Evolutionary conservation across 2,797 vertebrate species (phyloP), one percentile per base, ranked within the genome.

Genomic region (Liparis tanakae): DNA sequence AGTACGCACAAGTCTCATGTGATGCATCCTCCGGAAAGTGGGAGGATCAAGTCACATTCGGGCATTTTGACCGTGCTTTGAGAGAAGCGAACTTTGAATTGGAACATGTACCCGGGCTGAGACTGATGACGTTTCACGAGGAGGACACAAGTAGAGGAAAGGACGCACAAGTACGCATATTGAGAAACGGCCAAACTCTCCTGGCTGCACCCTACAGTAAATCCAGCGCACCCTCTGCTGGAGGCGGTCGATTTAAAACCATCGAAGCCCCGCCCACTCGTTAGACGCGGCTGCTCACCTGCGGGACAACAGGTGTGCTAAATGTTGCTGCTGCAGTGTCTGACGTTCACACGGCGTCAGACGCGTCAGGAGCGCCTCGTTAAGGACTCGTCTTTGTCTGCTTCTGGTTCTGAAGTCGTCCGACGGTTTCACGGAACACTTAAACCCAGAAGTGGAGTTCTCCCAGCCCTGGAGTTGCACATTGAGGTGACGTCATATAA

Each of bases 181-280:
- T n/a, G n/a, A n/a, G n/a, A n/a, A n/a, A n/a, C n/a, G n/a, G n/a
- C n/a, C n/a, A 33, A 57, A 22, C 15, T 25, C 43, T 25, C n/a
- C 33, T 5, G 1, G 4, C 44, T 66, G 56, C 18, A 55, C 6
- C 13, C 0, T 25, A 7, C 9, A 0, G 1, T n/a, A 18, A 1
- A 76, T 59, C 18, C 7, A 79, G 20, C 10, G 34, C 62, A 56
- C 59, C 64, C 22, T 68, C 61, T 14, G 18, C 54, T 20, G 62
- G 22, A 13, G 55, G 70, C 41, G 56, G 41, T 20, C 25, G 25
- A 2, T 65, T 58, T 58, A 12, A 76, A 55, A 18, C 13, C 0
- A 7, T 14, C 7, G 0, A 62, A 74, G 70, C 63, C 68, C 58
- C 51, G 50, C 82, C 72, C 61, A 63, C 3, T 30, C 3, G 25